Percentiles rank a stretch among this genome's conserved stretches.
phyloP scores from a whole-genome alignment of 2,888 invertebrate genomes.

The Leptopilina myrica region DNA sequence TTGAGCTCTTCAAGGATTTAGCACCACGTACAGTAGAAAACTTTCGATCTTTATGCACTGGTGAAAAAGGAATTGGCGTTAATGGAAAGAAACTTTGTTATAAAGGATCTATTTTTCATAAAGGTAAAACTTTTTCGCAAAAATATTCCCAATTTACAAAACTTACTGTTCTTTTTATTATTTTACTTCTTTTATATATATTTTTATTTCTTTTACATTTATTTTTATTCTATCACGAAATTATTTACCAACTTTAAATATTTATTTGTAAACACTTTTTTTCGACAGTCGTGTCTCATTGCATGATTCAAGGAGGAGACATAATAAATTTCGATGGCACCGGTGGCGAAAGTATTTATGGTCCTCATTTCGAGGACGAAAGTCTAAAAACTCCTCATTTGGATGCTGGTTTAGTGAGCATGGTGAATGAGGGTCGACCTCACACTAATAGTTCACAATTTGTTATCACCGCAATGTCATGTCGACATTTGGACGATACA shows the following conservation, averaged over 20 bases:
- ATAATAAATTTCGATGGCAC: constrained; percentile 89
- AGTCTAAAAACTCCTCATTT: constrained; percentile 85
- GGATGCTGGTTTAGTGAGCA: constrained; percentile 83
- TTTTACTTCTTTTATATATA: neutral
- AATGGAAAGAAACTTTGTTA: constrained; percentile 88
- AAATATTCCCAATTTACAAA: neutral
- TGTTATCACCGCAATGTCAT: constrained; percentile 88
- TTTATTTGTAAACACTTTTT: neutral
- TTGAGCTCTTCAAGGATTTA: constrained; percentile 90
- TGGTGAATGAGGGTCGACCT: constrained; percentile 87
- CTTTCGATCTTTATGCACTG: constrained; percentile 94
- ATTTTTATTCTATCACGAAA: neutral
- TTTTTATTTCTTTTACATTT: neutral
- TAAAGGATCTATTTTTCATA: constrained; percentile 89
- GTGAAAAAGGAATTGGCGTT: constrained; percentile 87
- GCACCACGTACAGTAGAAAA: constrained; percentile 94
- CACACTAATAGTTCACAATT: constrained; percentile 97
- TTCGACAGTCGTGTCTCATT: constrained; percentile 86
- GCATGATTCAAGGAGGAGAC: constrained; percentile 93
- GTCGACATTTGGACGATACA: constrained; percentile 86
- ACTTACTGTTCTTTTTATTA: constrained; percentile 21
- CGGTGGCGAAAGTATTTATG: constrained; percentile 96
- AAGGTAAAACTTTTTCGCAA: constrained; percentile 77
- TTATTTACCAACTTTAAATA: neutral
- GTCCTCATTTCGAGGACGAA: constrained; percentile 93